These are phyloP conservation scores for Chloroclystis v-ata DNA, from an alignment of 2,888 invertebrate species.

Conservation along the genomic window DNA sequence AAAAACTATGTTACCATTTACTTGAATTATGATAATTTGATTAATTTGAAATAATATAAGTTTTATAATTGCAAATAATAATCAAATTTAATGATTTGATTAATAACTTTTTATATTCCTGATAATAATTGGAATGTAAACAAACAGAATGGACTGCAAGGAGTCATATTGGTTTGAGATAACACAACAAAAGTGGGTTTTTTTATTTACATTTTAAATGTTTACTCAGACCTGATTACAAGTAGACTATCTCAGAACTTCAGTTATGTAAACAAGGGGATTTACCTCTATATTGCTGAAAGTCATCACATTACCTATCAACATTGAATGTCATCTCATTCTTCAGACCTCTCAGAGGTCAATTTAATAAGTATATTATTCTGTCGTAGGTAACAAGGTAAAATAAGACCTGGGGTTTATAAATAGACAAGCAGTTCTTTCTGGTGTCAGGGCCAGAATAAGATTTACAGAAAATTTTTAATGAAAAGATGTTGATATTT, in stretches of 20 bases:
- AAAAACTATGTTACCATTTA: too few species aligned
- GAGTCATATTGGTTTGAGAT: background rate
- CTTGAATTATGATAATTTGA: too few species aligned
- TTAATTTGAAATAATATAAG: too few species aligned
- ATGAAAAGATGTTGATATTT: background rate
- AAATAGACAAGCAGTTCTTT: background rate
- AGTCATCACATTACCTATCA: slow-evolving; percentile 25
- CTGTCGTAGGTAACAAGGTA: slow-evolving; percentile 12
- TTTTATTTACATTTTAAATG: background rate
- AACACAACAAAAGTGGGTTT: background rate
- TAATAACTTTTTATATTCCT: too few species aligned
- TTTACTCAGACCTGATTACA: background rate
- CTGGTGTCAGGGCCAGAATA: background rate
- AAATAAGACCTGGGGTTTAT: slow-evolving; percentile 5
- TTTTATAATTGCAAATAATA: too few species aligned
- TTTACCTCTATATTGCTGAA: background rate
- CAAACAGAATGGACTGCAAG: background rate
- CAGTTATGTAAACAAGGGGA: background rate
- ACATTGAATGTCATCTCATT: slow-evolving; percentile 36
- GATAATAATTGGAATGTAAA: background rate
- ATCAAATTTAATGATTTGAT: too few species aligned
- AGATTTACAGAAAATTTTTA: background rate
- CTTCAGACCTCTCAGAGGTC: slow-evolving; percentile 36
- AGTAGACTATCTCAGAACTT: background rate
- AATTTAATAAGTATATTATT: slow-evolving; percentile 36